Percentiles rank a stretch among this genome's conserved stretches.
Evolutionary conservation across 2,113 vertebrate genomes (phyloP).

Genomic region (Calyptomena viridis): DNA sequence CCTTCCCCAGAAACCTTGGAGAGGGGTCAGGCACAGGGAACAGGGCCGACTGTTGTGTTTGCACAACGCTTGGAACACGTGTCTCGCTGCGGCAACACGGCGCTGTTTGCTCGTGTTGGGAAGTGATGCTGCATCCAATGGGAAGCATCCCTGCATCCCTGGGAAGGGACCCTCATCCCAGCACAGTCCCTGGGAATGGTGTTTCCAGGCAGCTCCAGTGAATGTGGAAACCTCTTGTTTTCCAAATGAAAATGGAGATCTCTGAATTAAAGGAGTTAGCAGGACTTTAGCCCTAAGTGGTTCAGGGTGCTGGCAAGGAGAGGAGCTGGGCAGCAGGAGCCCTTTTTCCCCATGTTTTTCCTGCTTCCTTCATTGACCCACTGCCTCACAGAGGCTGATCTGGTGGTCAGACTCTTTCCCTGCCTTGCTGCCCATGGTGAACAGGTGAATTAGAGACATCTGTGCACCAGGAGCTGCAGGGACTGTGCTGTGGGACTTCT

Average conservation of each 20-base stretch:
- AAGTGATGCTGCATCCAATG: background rate
- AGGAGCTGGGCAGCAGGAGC: background rate
- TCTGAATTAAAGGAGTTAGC: constrained; percentile 10
- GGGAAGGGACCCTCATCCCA: background rate
- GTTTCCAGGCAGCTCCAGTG: background rate
- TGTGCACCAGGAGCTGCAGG: background rate
- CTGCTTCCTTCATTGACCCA: background rate
- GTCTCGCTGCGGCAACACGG: background rate
- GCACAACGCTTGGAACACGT: background rate
- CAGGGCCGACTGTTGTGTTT: background rate
- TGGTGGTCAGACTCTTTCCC: background rate
- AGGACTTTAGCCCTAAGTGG: constrained; percentile 20
- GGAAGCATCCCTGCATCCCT: background rate
- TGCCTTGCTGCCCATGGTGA: background rate
- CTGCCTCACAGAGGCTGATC: background rate
- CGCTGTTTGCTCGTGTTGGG: fast-evolving
- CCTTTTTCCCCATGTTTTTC: background rate
- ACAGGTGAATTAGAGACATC: background rate
- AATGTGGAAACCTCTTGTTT: background rate
- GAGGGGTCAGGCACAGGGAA: background rate
- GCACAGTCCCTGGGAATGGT: fast-evolving
- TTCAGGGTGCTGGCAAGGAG: background rate
- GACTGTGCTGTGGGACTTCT: fast-evolving
- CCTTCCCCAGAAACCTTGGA: background rate
- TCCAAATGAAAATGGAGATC: background rate